Base-by-base conservation (phyloP, 1,140 invertebrate genomes). In the Penaeus chinensis region DNA sequence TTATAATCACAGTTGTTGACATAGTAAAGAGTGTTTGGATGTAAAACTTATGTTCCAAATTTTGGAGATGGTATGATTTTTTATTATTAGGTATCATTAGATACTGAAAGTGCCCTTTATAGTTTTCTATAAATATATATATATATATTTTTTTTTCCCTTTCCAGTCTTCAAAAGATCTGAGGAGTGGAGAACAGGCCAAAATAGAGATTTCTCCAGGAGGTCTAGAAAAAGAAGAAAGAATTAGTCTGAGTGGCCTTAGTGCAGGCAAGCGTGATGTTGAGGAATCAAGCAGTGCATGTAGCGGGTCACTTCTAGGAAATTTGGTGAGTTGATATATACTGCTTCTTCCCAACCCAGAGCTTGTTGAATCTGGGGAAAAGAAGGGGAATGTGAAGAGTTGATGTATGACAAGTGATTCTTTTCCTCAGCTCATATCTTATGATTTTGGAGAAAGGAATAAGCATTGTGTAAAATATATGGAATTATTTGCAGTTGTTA, bases 301-400 rank as follows among this genome's bases (percentile, higher is more conserved):
- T 16, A 89, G 89, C 62, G 89, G 89, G 22, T 89, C 89, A 42
- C 66, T 89, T 24, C 32, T 89, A 37, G 89, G 89, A 37, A 89
- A 89, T 54, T 42, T 87, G 81, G 89, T 89, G 24, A 87, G 89
- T 85, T 8, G 77, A 42, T 62, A 20, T 60, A 22, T 19, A 24
- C 24, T 78, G 18, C 24, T n/a, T 32, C 2, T n/a, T 20, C 22
- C 22, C 27, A 20, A 18, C 19, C 19, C 22, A n/a, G 5, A 32
- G 32, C 22, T n/a, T 13, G 22, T 0, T 22, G 24, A 54, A 19
- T 62, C 27, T 65, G 66, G 79, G 27, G 54, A 22, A 65, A 62
- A 11, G 54, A 81, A 32, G 54, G 42, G 32, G 79, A 81, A 22
- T 22, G 19, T 37, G 37, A 22, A 10, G 79, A 61, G 79, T 54